Conservation (phyloP, 2,797 vertebrate species). For the Remorina albescens region DNA sequence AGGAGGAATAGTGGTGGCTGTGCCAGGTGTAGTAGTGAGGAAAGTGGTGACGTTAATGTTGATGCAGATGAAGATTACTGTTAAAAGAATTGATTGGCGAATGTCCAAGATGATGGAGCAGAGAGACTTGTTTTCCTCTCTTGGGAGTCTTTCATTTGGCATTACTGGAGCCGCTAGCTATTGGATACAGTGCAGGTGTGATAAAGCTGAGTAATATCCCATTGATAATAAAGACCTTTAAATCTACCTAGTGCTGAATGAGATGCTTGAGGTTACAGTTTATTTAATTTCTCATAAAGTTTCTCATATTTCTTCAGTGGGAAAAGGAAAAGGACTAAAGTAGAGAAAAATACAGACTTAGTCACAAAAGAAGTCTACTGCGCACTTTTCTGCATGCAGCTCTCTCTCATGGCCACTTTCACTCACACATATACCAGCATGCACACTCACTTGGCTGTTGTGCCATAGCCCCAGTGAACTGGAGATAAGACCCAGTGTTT, state of each 20-base stretch:
- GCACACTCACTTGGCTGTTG: conserved; percentile 67
- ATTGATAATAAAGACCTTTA: conserved; percentile 32
- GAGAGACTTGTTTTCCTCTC: conserved; percentile 52
- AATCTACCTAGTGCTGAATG: conserved; percentile 39
- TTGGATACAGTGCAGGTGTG: conserved; percentile 41
- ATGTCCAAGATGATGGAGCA: conserved; percentile 47
- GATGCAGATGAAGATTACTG: conserved; percentile 32
- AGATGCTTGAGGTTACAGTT: conserved; percentile 19
- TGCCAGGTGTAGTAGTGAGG: background rate
- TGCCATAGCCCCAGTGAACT: conserved; percentile 78
- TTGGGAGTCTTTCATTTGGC: conserved; percentile 60
- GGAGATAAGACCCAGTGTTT: conserved; percentile 84
- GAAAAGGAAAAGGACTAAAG: conserved; percentile 14
- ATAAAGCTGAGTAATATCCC: conserved; percentile 53
- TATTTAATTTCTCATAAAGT: conserved; percentile 28
- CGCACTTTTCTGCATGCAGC: conserved; percentile 39
- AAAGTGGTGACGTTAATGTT: conserved; percentile 20
- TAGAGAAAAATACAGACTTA: conserved; percentile 38
- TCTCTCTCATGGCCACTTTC: conserved; percentile 51
- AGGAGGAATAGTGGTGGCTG: background rate
- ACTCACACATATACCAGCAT: conserved; percentile 36
- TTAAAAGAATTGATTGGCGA: conserved; percentile 40
- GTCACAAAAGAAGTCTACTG: conserved; percentile 20
- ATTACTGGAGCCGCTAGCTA: conserved; percentile 48
- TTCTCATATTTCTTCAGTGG: conserved; percentile 6